Conservation (phyloP, 2,888 invertebrate genomes). For the Perizoma affinitatum region DNA sequence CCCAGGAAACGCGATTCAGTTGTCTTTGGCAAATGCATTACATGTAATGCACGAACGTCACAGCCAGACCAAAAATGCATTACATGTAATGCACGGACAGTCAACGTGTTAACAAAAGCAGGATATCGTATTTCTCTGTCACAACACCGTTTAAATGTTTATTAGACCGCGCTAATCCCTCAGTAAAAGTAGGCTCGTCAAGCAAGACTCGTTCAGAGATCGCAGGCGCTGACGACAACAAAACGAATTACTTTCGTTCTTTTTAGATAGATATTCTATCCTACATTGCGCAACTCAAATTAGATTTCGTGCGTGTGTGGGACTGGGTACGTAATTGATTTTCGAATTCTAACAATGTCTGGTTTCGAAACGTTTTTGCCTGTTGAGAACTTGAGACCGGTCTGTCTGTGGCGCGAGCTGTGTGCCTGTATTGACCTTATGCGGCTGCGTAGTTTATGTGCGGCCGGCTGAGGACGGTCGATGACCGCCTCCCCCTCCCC, state of each 20-base stretch:
- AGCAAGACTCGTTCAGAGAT: constrained; percentile 32
- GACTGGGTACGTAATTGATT: constrained; percentile 64
- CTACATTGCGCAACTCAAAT: constrained; percentile 64
- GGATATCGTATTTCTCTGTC: constrained; percentile 25
- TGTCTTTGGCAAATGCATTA: too few relatives aligned
- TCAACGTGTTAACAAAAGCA: constrained; percentile 11
- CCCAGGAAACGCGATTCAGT: too few relatives aligned
- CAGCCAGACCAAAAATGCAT: too few relatives aligned
- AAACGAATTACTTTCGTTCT: constrained; percentile 56
- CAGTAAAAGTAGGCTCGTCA: constrained; percentile 31
- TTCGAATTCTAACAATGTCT: constrained; percentile 68
- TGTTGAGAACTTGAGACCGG: constrained; percentile 45
- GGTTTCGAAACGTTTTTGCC: constrained; percentile 63
- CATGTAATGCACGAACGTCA: too few relatives aligned
- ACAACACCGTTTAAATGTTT: constrained; percentile 26
- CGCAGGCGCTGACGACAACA: constrained; percentile 50
- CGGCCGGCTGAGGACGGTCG: constrained; percentile 80
- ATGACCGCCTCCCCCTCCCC: constrained; percentile 65
- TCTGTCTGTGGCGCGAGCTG: constrained; percentile 51
- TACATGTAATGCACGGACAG: too few relatives aligned
- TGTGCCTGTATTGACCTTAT: constrained; percentile 76
- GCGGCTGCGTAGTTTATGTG: constrained; percentile 80
- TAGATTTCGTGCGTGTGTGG: constrained; percentile 68
- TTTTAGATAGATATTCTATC: constrained; percentile 55
- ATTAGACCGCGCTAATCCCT: constrained; percentile 31